These are phyloP conservation scores for Chaenocephalus aceratus DNA, from an alignment of 2,113 vertebrate species.

Conservation along the genomic window DNA sequence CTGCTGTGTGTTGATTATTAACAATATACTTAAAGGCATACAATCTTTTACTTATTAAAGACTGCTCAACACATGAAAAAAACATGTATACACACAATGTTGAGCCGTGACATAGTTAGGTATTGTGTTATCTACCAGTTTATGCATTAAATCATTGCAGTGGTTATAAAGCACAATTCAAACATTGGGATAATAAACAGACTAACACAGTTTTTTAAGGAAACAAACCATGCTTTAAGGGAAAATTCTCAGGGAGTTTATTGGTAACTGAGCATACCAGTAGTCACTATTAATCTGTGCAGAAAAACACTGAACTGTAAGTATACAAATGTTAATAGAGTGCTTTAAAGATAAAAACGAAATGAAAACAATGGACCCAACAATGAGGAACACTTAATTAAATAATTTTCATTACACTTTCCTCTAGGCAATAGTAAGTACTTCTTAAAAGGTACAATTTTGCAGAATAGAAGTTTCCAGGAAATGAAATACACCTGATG, in stretches of 20 bases:
- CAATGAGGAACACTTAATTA: neutral
- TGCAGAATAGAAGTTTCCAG: constrained; percentile 44
- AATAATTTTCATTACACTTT: constrained; percentile 7
- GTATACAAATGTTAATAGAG: constrained; percentile 16
- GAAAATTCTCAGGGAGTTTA: constrained; percentile 55
- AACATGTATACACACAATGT: neutral
- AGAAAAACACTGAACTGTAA: constrained; percentile 21
- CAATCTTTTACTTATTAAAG: too few relatives aligned
- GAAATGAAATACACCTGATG: constrained; percentile 43
- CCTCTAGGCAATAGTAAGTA: constrained; percentile 4
- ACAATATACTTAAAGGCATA: neutral
- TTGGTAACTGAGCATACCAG: constrained; percentile 61
- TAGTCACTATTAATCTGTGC: constrained; percentile 20
- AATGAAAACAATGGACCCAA: constrained; percentile 33
- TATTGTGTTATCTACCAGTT: neutral
- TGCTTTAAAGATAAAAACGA: constrained; percentile 23
- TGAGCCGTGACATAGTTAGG: neutral
- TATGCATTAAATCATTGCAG: neutral
- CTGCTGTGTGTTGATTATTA: neutral
- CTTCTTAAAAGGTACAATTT: constrained; percentile 23
- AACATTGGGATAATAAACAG: constrained; percentile 5
- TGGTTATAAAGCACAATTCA: neutral
- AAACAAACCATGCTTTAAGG: constrained; percentile 22
- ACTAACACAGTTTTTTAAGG: neutral
- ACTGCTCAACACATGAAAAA: too few relatives aligned